Evolutionary conservation across 2,113 vertebrate species (phyloP).

Genomic region (Pelvicachromis taeniatus): DNA sequence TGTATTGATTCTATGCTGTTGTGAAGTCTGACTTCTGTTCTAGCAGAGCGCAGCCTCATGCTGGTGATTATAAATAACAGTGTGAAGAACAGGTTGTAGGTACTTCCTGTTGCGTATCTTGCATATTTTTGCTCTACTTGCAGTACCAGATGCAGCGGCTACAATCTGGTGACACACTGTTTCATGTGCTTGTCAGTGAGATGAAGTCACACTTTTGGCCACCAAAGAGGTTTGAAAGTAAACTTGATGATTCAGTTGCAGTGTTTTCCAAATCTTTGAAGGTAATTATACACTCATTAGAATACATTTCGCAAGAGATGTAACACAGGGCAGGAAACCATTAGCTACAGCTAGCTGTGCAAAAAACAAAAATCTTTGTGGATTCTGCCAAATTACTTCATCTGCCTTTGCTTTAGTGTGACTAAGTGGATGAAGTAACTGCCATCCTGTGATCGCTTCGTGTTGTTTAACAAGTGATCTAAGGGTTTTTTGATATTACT

Average conservation of each 20-base stretch:
- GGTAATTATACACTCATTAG: slow-evolving; percentile 46
- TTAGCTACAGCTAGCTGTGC: slow-evolving; percentile 27
- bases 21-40: neutral
- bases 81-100: neutral
- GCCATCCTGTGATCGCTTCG: neutral
- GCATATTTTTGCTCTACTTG: neutral
- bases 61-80: neutral
- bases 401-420: neutral
- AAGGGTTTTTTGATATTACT: neutral
- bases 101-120: neutral
- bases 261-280: slow-evolving; percentile 32
- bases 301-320: slow-evolving; percentile 26
- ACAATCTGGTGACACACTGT: neutral
- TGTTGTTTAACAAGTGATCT: neutral
- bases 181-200: neutral
- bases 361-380: slow-evolving; percentile 24
- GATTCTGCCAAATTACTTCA: neutral
- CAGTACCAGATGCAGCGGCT: neutral
- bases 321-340: slow-evolving; percentile 26
- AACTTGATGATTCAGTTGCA: slow-evolving; percentile 39
- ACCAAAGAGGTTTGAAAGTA: slow-evolving; percentile 8
- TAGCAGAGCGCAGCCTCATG: neutral
- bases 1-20: neutral
- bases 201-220: neutral
- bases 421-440: neutral